These are phyloP conservation scores for Saturnia japonica DNA, from an alignment of 2,888 invertebrate species.

Conservation along the genomic window DNA sequence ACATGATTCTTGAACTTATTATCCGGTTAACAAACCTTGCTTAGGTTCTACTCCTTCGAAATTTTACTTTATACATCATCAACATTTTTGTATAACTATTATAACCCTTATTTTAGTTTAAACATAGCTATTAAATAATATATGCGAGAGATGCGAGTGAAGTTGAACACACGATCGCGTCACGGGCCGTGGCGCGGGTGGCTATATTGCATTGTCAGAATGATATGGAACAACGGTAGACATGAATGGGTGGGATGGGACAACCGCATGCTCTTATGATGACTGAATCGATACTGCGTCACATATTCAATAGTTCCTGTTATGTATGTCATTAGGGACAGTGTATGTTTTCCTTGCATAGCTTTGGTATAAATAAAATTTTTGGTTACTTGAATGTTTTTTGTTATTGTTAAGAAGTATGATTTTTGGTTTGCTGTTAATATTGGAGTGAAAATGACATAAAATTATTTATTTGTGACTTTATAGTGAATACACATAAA, in stretches of 20 bases:
- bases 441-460: neutral
- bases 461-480: too few relatives aligned
- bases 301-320: conserved; percentile 35
- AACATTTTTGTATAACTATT: too few relatives aligned
- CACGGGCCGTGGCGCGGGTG: too few relatives aligned
- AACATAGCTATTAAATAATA: neutral
- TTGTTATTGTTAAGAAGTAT: neutral
- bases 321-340: conserved; percentile 11
- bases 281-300: conserved; percentile 46
- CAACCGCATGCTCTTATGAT: conserved; percentile 39
- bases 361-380: neutral
- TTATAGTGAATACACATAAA: too few relatives aligned
- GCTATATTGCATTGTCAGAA: conserved; percentile 37
- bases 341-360: neutral
- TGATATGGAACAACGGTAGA: conserved; percentile 36
- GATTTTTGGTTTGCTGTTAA: neutral
- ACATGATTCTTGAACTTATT: too few relatives aligned
- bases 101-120: neutral
- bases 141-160: conserved; percentile 1
- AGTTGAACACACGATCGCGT: conserved; percentile 27
- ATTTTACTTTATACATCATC: too few relatives aligned
- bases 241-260: conserved; percentile 46
- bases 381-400: neutral
- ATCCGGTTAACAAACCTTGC: too few relatives aligned
- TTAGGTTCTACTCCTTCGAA: too few relatives aligned